phyloP scores from a whole-genome alignment of 2,888 invertebrate genomes.

The Microctonus hyperodae region DNA sequence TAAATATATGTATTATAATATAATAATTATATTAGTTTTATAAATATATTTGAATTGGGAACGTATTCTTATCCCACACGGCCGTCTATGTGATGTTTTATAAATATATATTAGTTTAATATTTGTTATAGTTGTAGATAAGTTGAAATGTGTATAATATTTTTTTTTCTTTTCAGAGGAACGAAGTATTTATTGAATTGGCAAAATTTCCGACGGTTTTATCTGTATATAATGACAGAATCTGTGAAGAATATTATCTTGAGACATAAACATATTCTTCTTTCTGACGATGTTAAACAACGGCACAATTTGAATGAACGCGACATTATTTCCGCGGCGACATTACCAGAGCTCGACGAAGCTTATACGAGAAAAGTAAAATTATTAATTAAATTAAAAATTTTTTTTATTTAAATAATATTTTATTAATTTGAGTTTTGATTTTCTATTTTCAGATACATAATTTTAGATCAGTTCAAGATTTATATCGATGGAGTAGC shows the following conservation, averaged over 20 bases:
- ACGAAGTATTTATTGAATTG: conserved; percentile 84
- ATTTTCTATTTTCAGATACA: conserved; percentile 69
- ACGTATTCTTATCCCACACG: too few species aligned
- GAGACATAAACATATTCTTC: conserved; percentile 79
- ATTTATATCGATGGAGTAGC: conserved; percentile 86
- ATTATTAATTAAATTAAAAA: not conserved
- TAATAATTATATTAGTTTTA: too few species aligned
- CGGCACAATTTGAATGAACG: conserved; percentile 77
- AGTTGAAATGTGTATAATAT: too few species aligned
- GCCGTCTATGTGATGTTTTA: too few species aligned
- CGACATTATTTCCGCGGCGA: conserved; percentile 85
- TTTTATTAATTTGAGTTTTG: not conserved
- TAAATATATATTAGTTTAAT: too few species aligned
- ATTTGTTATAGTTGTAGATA: not conserved
- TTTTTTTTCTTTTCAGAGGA: conserved; percentile 66
- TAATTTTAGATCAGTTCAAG: conserved; percentile 79
- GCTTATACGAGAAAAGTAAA: conserved; percentile 75
- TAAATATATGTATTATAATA: too few species aligned
- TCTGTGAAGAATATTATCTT: conserved; percentile 88
- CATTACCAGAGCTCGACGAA: conserved; percentile 87
- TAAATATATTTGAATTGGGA: too few species aligned
- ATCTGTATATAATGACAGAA: conserved; percentile 92
- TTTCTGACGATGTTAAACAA: conserved; percentile 77
- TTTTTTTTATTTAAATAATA: too few species aligned
- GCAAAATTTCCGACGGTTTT: conserved; percentile 89